Conservation (phyloP, 2,888 invertebrate species). For the Iselma pallidipennis region DNA sequence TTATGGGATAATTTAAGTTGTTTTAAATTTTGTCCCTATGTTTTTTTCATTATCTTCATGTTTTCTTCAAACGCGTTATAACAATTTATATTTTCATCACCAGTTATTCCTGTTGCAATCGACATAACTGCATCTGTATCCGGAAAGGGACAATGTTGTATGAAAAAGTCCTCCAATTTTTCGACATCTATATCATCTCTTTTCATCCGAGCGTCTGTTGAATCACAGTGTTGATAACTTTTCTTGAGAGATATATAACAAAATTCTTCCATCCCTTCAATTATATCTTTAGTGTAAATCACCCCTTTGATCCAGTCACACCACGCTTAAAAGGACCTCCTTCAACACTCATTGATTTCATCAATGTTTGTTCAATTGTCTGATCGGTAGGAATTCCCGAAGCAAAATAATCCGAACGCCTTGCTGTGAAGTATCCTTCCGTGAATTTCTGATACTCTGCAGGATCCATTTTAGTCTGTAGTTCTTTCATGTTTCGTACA, state of each 20-base stretch:
- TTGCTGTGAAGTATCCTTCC: conserved; percentile 28
- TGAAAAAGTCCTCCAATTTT: conserved; percentile 35
- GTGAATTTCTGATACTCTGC: conserved; percentile 31
- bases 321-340: conserved; percentile 33
- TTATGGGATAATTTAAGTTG: conserved; percentile 39
- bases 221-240: conserved; percentile 41
- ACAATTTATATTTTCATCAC: conserved; percentile 40
- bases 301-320: conserved; percentile 22
- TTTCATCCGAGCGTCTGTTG: conserved; percentile 38
- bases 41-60: conserved; percentile 34
- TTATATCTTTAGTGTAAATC: conserved; percentile 35
- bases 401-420: conserved; percentile 31
- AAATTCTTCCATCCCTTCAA: conserved; percentile 36
- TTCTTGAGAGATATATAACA: conserved; percentile 32
- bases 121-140: conserved; percentile 37
- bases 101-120: conserved; percentile 40
- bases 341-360: conserved; percentile 35
- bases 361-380: conserved; percentile 31
- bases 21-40: conserved; percentile 38
- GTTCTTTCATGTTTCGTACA: conserved; percentile 39
- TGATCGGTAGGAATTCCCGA: conserved; percentile 30
- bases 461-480: conserved; percentile 24
- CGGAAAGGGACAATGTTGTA: conserved; percentile 41
- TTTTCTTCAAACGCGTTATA: conserved; percentile 39
- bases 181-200: conserved; percentile 41